A percentile compares a stretch with the other conserved stretches of the same genome.
Evolutionary conservation across 2,797 vertebrate genomes (phyloP).

Genomic region (Pteropus rufus): DNA sequence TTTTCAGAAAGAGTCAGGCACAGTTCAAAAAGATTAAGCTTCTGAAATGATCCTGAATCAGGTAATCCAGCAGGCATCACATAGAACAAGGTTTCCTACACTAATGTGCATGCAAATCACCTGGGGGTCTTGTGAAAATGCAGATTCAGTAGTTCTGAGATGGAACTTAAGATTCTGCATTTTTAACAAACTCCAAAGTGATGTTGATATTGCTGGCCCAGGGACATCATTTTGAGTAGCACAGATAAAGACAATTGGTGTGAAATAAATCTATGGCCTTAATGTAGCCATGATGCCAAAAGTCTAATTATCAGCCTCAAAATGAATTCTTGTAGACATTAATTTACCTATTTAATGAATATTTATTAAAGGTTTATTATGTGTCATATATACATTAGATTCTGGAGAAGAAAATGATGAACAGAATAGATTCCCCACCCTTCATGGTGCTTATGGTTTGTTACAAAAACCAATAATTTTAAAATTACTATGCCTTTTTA

Average conservation of each 20-base stretch:
- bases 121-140: neutral
- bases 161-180: neutral
- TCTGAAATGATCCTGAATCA: neutral
- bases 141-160: neutral
- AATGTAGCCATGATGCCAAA: neutral
- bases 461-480: neutral
- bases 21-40: neutral
- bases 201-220: neutral
- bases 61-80: neutral
- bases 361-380: neutral
- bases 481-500: neutral
- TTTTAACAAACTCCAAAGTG: neutral
- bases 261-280: neutral
- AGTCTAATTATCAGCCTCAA: neutral
- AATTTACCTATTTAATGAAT: neutral
- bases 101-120: neutral
- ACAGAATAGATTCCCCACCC: neutral
- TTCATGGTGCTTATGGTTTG: neutral
- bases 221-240: neutral
- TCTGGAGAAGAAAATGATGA: neutral
- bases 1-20: neutral
- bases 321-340: neutral
- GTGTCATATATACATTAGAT: neutral
- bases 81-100: neutral
- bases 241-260: neutral